phyloP scores from a whole-genome alignment of 2,113 vertebrate species.

The Meleagris gallopavo region DNA sequence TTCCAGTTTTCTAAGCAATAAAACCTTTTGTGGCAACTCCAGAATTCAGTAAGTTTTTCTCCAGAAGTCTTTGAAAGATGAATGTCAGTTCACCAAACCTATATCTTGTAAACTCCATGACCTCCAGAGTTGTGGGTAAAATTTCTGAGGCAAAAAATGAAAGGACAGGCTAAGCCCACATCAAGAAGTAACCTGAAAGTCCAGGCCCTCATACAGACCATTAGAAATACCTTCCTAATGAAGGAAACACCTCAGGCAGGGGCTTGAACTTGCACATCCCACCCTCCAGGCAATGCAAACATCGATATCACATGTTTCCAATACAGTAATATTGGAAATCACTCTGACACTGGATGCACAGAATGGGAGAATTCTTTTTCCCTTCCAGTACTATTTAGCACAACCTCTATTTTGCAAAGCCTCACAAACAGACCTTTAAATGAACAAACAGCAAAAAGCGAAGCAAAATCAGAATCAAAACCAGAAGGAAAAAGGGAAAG shows the following conservation, averaged over 20 bases:
- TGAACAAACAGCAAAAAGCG: background rate
- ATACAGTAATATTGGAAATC: background rate
- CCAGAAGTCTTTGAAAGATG: background rate
- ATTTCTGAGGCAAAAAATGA: background rate
- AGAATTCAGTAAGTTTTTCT: background rate
- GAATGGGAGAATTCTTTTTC: background rate
- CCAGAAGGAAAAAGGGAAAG: background rate
- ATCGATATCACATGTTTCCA: background rate
- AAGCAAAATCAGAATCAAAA: background rate
- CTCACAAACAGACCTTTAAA: background rate
- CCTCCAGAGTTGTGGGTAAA: background rate
- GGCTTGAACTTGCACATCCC: background rate
- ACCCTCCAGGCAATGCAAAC: background rate
- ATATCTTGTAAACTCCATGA: background rate
- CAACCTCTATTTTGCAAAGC: background rate
- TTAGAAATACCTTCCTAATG: background rate
- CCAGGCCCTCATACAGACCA: background rate
- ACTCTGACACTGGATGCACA: background rate
- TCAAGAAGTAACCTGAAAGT: background rate
- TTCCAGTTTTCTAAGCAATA: background rate
- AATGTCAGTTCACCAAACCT: background rate
- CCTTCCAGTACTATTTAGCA: background rate
- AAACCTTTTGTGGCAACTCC: background rate
- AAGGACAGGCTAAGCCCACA: background rate
- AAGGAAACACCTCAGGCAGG: background rate